phyloP scores from a whole-genome alignment of 2,797 vertebrate genomes.

The Melanotaenia maccullochi region DNA sequence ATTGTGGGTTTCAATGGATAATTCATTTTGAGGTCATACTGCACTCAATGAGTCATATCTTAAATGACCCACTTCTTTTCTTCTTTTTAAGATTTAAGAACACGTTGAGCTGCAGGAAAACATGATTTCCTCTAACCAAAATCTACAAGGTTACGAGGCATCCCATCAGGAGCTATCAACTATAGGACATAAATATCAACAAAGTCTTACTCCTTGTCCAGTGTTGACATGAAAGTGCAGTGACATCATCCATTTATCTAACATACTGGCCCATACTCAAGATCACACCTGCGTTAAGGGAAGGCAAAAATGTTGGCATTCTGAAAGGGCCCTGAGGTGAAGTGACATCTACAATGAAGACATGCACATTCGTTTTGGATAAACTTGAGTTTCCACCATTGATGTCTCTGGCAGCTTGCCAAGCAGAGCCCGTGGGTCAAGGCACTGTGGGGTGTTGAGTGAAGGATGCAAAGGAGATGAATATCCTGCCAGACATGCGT shows the following conservation, averaged over 20 bases:
- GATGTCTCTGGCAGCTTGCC: constrained; percentile 60
- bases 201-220: constrained; percentile 35
- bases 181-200: constrained; percentile 4
- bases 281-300: constrained; percentile 62
- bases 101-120: too few relatives aligned
- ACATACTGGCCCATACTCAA: constrained; percentile 37
- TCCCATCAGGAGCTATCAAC: constrained; percentile 18
- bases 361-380: constrained; percentile 57
- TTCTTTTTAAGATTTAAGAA: too few relatives aligned
- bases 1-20: constrained; percentile 56
- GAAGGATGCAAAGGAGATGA: constrained; percentile 52
- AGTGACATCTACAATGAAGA: constrained; percentile 71
- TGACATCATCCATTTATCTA: constrained; percentile 52
- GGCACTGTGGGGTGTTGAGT: constrained; percentile 51
- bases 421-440: constrained; percentile 50
- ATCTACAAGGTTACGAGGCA: background rate
- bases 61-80: constrained; percentile 65
- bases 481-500: constrained; percentile 57
- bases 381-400: constrained; percentile 36
- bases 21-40: constrained; percentile 53
- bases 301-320: constrained; percentile 35
- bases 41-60: constrained; percentile 64
- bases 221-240: constrained; percentile 48
- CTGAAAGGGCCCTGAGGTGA: constrained; percentile 55
- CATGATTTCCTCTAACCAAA: background rate